Base-by-base conservation (phyloP, 1,140 invertebrate genomes). In the Drosophila funebris region DNA sequence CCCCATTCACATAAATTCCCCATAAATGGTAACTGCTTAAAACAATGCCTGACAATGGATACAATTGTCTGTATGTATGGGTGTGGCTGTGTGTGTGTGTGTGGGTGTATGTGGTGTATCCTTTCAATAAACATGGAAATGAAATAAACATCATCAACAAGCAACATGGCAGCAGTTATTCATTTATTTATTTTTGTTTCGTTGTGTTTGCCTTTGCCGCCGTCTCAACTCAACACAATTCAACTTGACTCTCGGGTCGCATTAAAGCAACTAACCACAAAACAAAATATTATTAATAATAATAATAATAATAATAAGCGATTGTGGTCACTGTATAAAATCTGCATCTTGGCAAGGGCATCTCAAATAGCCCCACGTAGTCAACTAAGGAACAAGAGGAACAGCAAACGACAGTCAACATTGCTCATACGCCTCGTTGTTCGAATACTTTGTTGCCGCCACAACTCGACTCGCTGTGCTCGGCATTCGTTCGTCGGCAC, bases 351-450 rank as follows among this genome's bases (percentile, higher is more conserved):
- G 57, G 70, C 20, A 46, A 46, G 43, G 43, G 20, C 31, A 56
- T 43, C 44, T 13, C 11, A 46, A 20, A 11, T n/a, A 46, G 20
- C 44, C n/a, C 57, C 48, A 46, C 41, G 22, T 22, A 33, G 27
- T 20, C 31, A 48, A 11, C 18, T 7, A 41, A 60, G 36, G 54
- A 62, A 61, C 62, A 46, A 39, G 48, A 58, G 44, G 41, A 67
- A 18, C 60, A 61, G 41, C 56, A 73, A 57, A 68, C 54, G 56
- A 31, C 68, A 66, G 14, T 20, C 78, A 67, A 70, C 67, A 85
- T 88, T 88, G 83, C 60, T 74, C 77, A 85, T 87, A 87, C 82
- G 81, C 78, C 77, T 69, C 81, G 81, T 85, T 67, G 64, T 41
- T 67, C 20, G 18, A 41, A 39, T 43, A 11, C n/a, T 60, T 33